These are phyloP conservation scores for Gryllus longicercus DNA, from an alignment of 2,888 invertebrate species.

Conservation along the genomic window DNA sequence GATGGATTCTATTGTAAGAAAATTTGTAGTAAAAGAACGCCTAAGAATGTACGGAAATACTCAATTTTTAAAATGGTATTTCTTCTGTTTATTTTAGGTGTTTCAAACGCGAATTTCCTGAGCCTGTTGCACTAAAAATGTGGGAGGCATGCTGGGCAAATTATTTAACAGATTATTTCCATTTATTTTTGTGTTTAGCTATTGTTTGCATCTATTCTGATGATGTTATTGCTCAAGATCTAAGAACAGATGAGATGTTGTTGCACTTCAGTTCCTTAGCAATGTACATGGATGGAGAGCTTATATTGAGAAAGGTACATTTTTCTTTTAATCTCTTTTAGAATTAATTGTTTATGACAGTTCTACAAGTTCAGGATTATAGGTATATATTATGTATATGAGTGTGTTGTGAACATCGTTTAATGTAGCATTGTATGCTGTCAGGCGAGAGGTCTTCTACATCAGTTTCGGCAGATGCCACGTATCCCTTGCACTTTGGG, in stretches of 20 bases:
- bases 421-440: slow-evolving; percentile 31
- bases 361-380: no score
- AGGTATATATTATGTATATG: no score
- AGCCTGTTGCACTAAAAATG: slow-evolving; percentile 82
- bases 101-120: slow-evolving; percentile 88
- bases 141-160: slow-evolving; percentile 98
- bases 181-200: slow-evolving; percentile 88
- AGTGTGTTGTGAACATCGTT: not conserved
- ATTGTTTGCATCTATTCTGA: slow-evolving; percentile 90
- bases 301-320: slow-evolving; percentile 75
- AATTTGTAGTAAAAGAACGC: not conserved
- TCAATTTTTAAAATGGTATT: not conserved
- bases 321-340: no score
- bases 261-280: slow-evolving; percentile 92
- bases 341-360: no score
- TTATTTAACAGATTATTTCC: slow-evolving; percentile 93
- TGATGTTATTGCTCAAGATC: slow-evolving; percentile 86
- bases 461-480: slow-evolving; percentile 84
- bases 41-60: no score
- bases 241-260: slow-evolving; percentile 91
- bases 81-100: slow-evolving; percentile 57
- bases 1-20: slow-evolving; percentile 86
- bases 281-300: slow-evolving; percentile 94
- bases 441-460: slow-evolving; percentile 79
- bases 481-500: slow-evolving; percentile 86